A percentile compares a stretch with the other conserved stretches of the same genome.
These are phyloP conservation scores for Tetragonisca angustula DNA, from an alignment of 2,888 invertebrate species.

Conservation along the genomic window DNA sequence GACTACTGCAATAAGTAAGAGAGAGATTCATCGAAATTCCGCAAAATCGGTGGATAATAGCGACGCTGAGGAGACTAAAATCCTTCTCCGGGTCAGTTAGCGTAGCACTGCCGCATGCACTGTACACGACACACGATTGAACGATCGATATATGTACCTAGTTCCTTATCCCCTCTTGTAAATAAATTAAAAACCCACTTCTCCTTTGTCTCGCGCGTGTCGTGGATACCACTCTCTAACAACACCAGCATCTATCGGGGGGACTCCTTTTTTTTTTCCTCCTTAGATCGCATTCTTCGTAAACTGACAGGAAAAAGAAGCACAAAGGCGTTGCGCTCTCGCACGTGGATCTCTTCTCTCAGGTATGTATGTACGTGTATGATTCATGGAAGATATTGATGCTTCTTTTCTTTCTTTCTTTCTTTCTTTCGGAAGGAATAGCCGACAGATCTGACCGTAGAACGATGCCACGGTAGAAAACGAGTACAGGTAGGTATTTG, in stretches of 20 bases:
- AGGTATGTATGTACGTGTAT: neutral
- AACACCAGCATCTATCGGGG: conserved; percentile 17
- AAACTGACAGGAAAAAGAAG: conserved; percentile 3
- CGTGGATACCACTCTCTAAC: conserved; percentile 19
- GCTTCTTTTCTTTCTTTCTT: conserved; percentile 5
- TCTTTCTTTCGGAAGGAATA: conserved; percentile 38
- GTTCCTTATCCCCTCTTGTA: conserved; percentile 26
- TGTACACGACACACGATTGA: neutral
- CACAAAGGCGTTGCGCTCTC: conserved; percentile 19
- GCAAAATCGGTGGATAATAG: neutral
- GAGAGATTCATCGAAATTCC: too few relatives aligned
- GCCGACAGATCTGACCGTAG: conserved; percentile 15
- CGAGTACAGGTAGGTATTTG: conserved; percentile 25
- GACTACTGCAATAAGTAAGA: too few relatives aligned
- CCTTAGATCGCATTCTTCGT: conserved; percentile 14
- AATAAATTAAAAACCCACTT: conserved; percentile 41
- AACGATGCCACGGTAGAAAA: conserved; percentile 24
- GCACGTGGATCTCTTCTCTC: conserved; percentile 15
- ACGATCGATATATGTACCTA: conserved; percentile 11
- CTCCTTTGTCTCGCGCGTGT: neutral
- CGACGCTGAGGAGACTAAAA: neutral
- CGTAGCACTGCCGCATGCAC: neutral
- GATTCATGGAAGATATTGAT: conserved; percentile 54
- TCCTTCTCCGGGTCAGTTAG: neutral
- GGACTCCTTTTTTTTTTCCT: conserved; percentile 17